phyloP scores from a whole-genome alignment of 2,797 vertebrate genomes.

The Peromyscus attwateri region DNA sequence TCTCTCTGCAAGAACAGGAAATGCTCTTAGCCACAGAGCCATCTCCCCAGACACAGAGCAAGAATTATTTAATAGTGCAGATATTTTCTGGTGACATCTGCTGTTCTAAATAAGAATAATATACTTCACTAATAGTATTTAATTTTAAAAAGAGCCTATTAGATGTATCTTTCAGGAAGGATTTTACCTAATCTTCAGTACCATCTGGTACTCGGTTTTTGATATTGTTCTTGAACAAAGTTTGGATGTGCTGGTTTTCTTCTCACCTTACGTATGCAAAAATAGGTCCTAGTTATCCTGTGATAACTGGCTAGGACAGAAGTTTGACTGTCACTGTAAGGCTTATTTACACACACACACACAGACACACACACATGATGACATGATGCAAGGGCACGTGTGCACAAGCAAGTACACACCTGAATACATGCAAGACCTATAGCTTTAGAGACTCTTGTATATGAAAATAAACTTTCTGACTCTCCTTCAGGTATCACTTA shows the following conservation, averaged over 20 bases:
- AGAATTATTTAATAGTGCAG: not conserved
- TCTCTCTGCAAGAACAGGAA: not conserved
- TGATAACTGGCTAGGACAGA: not conserved
- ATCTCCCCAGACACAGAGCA: not conserved
- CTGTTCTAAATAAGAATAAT: not conserved
- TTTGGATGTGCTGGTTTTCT: not conserved
- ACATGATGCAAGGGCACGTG: accelerated
- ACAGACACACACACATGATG: not conserved
- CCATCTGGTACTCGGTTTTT: not conserved
- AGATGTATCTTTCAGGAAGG: not conserved
- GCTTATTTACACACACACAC: not conserved
- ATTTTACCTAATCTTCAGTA: not conserved
- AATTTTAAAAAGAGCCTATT: not conserved
- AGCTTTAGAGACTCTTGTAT: not conserved
- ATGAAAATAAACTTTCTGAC: not conserved
- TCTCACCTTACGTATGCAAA: not conserved
- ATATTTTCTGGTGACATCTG: not conserved
- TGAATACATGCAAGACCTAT: not conserved
- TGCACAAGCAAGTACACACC: not conserved
- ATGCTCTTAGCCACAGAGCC: not conserved
- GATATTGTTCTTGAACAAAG: not conserved
- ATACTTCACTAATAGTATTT: not conserved
- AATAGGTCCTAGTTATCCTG: not conserved
- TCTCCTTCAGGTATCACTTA: not conserved
- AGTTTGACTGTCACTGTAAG: not conserved